These are phyloP conservation scores for Merluccius polli DNA, from an alignment of 2,797 vertebrate species.

Conservation along the genomic window DNA sequence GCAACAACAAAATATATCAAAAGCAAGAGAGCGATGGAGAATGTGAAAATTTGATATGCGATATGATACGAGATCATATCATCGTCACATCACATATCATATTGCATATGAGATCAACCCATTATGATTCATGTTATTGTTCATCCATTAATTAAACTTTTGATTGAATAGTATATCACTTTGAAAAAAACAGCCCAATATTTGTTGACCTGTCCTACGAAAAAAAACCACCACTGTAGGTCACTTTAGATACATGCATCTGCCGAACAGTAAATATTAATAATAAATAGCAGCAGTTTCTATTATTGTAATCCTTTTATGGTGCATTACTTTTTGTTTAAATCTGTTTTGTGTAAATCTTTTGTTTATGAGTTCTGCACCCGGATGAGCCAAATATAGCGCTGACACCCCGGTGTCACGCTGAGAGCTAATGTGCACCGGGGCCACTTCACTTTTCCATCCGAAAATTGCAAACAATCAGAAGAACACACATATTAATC, in stretches of 20 bases:
- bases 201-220: neutral
- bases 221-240: neutral
- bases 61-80: neutral
- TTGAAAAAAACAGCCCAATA: neutral
- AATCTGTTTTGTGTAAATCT: no score
- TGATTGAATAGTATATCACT: neutral
- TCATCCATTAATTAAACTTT: neutral
- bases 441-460: neutral
- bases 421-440: conserved; percentile 52
- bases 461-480: neutral
- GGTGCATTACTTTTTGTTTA: neutral
- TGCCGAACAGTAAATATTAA: neutral
- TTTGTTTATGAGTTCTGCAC: conserved; percentile 52
- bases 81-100: neutral
- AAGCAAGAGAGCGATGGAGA: neutral
- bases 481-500: conserved; percentile 33
- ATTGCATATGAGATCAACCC: neutral
- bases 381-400: conserved; percentile 60
- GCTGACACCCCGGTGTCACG: conserved; percentile 31
- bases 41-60: neutral
- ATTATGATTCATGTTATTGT: neutral
- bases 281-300: neutral
- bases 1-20: neutral
- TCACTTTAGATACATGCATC: neutral
- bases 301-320: conserved; percentile 46